Percentiles rank a stretch among this genome's conserved stretches.
Conservation (phyloP, 2,888 invertebrate genomes). For the Adelognathus sp. region DNA sequence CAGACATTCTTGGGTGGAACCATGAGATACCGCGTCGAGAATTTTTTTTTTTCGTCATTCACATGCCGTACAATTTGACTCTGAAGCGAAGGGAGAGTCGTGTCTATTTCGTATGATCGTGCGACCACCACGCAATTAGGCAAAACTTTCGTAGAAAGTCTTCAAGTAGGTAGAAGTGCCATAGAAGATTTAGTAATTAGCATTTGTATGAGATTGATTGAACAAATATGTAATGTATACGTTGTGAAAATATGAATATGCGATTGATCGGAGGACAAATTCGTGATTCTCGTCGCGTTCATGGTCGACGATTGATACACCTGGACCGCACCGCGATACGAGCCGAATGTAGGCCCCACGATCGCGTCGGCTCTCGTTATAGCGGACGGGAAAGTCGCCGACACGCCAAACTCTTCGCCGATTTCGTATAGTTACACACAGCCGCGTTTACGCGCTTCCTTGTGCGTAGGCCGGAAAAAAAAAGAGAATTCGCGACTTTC, state of each 20-base stretch:
- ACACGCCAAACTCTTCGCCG: constrained; percentile 30
- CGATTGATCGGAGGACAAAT: not conserved
- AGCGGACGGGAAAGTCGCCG: constrained; percentile 30
- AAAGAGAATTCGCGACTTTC: constrained; percentile 32
- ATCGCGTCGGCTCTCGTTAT: constrained; percentile 21
- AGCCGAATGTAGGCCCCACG: constrained; percentile 33
- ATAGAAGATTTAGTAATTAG: not conserved
- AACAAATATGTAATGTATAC: not conserved
- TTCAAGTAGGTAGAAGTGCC: not conserved
- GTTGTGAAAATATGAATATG: not conserved
- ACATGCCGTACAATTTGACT: no score
- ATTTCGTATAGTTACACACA: not conserved
- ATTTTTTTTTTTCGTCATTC: no score
- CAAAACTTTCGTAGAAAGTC: constrained; percentile 28
- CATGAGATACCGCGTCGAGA: no score
- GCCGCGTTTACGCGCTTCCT: not conserved
- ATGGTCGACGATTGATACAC: constrained; percentile 21
- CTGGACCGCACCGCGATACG: constrained; percentile 2
- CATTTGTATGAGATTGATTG: constrained; percentile 19
- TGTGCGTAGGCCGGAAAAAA: not conserved
- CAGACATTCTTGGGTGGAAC: no score
- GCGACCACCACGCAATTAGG: not conserved
- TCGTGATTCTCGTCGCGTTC: constrained; percentile 15
- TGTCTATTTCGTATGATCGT: not conserved
- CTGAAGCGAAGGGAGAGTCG: not conserved